Percentiles rank a stretch among this genome's conserved stretches.
These are phyloP conservation scores for Drosophila infuscata DNA, from an alignment of 2,888 invertebrate genomes.

Conservation along the genomic window DNA sequence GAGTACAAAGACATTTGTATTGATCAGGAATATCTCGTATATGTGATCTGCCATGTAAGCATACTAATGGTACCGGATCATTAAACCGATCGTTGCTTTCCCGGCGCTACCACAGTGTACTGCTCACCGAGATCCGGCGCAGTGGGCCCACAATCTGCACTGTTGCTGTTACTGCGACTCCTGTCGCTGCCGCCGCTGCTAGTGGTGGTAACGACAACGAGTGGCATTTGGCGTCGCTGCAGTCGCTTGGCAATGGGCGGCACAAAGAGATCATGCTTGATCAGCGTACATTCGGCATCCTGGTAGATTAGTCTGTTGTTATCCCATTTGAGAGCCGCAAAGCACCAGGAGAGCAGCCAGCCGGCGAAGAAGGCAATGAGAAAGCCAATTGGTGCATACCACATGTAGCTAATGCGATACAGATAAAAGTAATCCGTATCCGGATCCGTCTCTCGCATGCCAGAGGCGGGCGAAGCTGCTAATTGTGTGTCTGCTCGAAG, in stretches of 20 bases:
- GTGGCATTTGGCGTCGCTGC: slow-evolving; percentile 80
- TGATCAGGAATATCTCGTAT: neutral
- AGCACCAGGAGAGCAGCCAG: slow-evolving; percentile 85
- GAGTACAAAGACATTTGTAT: neutral
- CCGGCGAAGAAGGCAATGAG: slow-evolving; percentile 86
- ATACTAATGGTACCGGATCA: neutral
- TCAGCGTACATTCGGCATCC: slow-evolving; percentile 80
- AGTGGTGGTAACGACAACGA: slow-evolving; percentile 77
- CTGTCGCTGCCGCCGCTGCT: slow-evolving; percentile 49
- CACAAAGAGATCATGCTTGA: slow-evolving; percentile 87
- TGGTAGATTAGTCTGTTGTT: slow-evolving; percentile 76
- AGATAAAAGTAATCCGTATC: slow-evolving; percentile 78
- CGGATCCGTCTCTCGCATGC: slow-evolving; percentile 20
- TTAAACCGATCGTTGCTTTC: slow-evolving; percentile 4
- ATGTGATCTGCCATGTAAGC: neutral
- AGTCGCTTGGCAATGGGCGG: slow-evolving; percentile 86
- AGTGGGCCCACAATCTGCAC: slow-evolving; percentile 1
- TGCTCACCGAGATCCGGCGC: slow-evolving; percentile 9
- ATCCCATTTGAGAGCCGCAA: slow-evolving; percentile 82
- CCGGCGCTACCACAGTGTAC: neutral
- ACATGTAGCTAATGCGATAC: slow-evolving; percentile 89
- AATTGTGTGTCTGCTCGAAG: neutral
- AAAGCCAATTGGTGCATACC: slow-evolving; percentile 88
- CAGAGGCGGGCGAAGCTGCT: neutral
- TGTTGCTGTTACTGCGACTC: slow-evolving; percentile 22